A percentile compares a stretch with the other conserved stretches of the same genome.
phyloP scores from a whole-genome alignment of 30 jellyfish, hydroid and myxozoan species.

The Turritopsis rubra region DNA sequence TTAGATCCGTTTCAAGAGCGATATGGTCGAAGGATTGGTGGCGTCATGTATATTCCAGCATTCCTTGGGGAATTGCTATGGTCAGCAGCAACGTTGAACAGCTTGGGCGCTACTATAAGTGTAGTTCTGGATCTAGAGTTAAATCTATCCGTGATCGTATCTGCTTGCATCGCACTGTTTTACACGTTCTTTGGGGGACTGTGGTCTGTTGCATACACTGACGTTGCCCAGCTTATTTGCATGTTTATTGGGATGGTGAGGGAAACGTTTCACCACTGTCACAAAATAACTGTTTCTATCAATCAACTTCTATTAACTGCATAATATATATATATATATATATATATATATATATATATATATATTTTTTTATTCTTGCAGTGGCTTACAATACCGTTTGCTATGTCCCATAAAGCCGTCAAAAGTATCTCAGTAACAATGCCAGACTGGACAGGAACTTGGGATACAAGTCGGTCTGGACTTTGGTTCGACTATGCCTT shows the following conservation, averaged over 20 bases:
- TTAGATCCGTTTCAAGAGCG: constrained; percentile 98
- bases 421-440: constrained; percentile 48
- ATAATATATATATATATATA: no score
- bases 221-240: constrained; percentile 95
- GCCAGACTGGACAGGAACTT: constrained; percentile 59
- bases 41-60: constrained; percentile 96
- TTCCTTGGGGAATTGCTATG: constrained; percentile 96
- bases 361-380: neutral
- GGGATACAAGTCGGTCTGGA: constrained; percentile 72
- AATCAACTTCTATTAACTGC: no score
- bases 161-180: constrained; percentile 97
- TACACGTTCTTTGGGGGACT: constrained; percentile 99
- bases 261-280: neutral
- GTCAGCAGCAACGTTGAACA: constrained; percentile 97
- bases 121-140: constrained; percentile 65
- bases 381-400: constrained; percentile 98
- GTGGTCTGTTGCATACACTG: constrained; percentile 99
- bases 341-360: neutral
- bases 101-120: constrained; percentile 95
- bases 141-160: constrained; percentile 61
- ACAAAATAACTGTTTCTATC: no score
- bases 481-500: constrained; percentile 83
- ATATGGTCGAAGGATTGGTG: constrained; percentile 90
- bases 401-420: constrained; percentile 69
- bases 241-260: constrained; percentile 98